Conservation (phyloP, 1,140 invertebrate species). For the Eumaeus atala region DNA sequence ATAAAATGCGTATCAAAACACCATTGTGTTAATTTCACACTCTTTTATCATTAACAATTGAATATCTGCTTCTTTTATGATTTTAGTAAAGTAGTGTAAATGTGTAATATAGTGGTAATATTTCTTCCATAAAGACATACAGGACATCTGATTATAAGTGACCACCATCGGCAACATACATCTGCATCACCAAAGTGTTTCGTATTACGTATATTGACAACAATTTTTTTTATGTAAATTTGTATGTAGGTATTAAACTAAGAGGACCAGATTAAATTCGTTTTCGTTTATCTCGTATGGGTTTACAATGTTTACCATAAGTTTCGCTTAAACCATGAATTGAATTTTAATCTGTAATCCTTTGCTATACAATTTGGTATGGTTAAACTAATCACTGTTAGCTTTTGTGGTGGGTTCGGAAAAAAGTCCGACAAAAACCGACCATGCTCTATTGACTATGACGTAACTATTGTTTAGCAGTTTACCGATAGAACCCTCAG, state of each 20-base stretch:
- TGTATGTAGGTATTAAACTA: too few relatives aligned
- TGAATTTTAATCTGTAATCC: conserved; percentile 35
- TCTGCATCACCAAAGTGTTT: too few relatives aligned
- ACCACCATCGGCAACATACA: too few relatives aligned
- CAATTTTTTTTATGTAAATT: too few relatives aligned
- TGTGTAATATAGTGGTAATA: too few relatives aligned
- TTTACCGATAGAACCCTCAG: conserved; percentile 58
- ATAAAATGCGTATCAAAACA: conserved; percentile 41
- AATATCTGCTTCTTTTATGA: conserved; percentile 4
- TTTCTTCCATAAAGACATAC: too few relatives aligned
- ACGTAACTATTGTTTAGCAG: conserved; percentile 70
- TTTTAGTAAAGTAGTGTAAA: background rate
- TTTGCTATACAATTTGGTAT: conserved; percentile 39
- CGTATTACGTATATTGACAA: too few relatives aligned
- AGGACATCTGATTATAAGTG: too few relatives aligned
- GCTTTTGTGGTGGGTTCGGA: conserved; percentile 27
- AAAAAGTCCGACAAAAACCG: conserved; percentile 47
- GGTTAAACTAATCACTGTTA: conserved; percentile 40
- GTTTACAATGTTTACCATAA: background rate
- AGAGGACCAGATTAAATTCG: too few relatives aligned
- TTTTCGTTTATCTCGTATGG: too few relatives aligned
- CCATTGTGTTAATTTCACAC: conserved; percentile 45
- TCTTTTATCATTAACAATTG: conserved; percentile 31
- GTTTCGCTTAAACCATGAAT: conserved; percentile 9
- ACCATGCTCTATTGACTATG: conserved; percentile 65